Base-by-base conservation (phyloP, 2,888 invertebrate species). In the Drosophila acutilabella region DNA sequence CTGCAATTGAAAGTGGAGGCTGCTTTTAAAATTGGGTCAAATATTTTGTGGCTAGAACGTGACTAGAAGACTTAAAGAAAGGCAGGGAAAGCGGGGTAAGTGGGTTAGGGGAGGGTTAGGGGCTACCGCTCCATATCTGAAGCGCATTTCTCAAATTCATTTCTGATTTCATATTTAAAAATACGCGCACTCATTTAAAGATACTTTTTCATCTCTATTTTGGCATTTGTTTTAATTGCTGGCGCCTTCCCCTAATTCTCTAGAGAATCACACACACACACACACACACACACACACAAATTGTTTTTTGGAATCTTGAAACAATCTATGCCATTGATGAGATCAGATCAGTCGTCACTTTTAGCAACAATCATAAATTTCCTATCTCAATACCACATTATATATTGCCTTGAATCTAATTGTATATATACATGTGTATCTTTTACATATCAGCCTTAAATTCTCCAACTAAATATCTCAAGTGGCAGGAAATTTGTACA, bases 291-390 rank as follows among this genome's bases (percentile, higher is more conserved):
- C 7, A 45, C 42, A 66, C 44, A 48, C 48, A 40, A 64, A 65
- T 74, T 62, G 40, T 40, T 42, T 47, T 42, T 47, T 23, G 16
- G 8, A 68, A 57, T 75, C 67, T 75, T 58, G 53, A 76, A 64
- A 52, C 70, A 71, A 81, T 84, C 77, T 74, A 41, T 73, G 86
- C 77, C 80, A 80, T 71, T 82, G 88, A 83, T 88, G 88, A 83
- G 80, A 88, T 83, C 86, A 86, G 86, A 71, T 83, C 88, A 65
- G 70, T 86, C 88, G 73, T 70, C 84, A 84, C 81, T 73, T 79
- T 61, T 16, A 30, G 4, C 59, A 44, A 20, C 30, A 45, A 40
- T 51, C 60, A 51, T 64, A 69, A 61, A 50, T 53, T 26, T 26
- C 45, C 45, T 44, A 14, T 26, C 51, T 50, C 26, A 53, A 36